A percentile compares a stretch with the other conserved stretches of the same genome.
phyloP scores from a whole-genome alignment of 2,888 invertebrate genomes.

The Chromoteleia sp. region DNA sequence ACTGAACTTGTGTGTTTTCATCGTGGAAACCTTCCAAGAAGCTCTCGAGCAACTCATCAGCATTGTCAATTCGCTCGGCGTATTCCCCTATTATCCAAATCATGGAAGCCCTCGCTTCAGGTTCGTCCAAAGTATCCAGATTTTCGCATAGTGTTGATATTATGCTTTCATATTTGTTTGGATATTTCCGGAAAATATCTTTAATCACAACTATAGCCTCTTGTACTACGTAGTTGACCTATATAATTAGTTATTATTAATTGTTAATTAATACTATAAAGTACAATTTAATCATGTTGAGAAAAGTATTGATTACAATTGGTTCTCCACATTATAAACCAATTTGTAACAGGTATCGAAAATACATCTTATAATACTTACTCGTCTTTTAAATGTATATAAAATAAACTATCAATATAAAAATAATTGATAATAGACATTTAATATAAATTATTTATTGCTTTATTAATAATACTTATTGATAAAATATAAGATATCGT shows the following conservation, averaged over 20 bases:
- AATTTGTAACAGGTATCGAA: too few relatives aligned
- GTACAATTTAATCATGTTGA: too few relatives aligned
- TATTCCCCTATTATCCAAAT: slow-evolving; percentile 98
- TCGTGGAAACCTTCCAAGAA: slow-evolving; percentile 99
- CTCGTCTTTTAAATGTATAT: too few relatives aligned
- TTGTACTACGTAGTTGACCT: slow-evolving; percentile 99
- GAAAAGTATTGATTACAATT: too few relatives aligned
- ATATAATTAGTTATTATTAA: slow-evolving; percentile 1
- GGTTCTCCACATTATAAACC: too few relatives aligned
- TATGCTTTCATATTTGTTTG: slow-evolving; percentile 99
- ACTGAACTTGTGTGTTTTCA: slow-evolving; percentile 98
- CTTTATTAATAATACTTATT: too few relatives aligned
- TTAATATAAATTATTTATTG: too few relatives aligned
- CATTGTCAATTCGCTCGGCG: slow-evolving; percentile 99
- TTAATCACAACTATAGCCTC: slow-evolving; percentile 99
- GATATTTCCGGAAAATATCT: slow-evolving; percentile 98
- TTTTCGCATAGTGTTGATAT: slow-evolving; percentile 99
- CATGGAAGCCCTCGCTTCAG: slow-evolving; percentile 99
- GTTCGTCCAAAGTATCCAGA: slow-evolving; percentile 98
- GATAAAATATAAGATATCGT: neutral
- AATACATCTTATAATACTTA: too few relatives aligned
- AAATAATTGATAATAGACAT: too few relatives aligned
- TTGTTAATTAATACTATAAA: neutral
- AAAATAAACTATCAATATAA: too few relatives aligned
- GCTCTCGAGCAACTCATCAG: slow-evolving; percentile 98